Evolutionary conservation across 92 coral and sea anemone species (phyloP).

Genomic region (Scolanthus callimorphus): DNA sequence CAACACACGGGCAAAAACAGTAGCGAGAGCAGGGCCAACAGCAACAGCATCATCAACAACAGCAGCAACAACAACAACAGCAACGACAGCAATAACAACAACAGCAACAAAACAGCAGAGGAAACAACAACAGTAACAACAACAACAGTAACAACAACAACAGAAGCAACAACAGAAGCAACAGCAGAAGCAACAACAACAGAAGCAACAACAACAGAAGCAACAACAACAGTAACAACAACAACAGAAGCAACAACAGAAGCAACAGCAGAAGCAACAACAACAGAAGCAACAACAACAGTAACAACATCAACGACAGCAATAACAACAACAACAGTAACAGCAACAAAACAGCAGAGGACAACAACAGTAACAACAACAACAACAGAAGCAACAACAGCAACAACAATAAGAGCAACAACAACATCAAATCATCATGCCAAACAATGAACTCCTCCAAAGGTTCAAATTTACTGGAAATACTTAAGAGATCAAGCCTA

Average conservation of each 20-base stretch:
- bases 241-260: no score
- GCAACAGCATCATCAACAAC: not conserved
- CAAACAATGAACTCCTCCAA: no score
- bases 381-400: not conserved
- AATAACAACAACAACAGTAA: slow-evolving; percentile 1
- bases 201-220: no score
- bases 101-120: not conserved
- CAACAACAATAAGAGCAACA: not conserved
- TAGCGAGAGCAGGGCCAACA: not conserved
- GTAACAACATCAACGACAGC: slow-evolving; percentile 1
- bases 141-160: slow-evolving; percentile 4
- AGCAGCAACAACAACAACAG: slow-evolving; percentile 1
- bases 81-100: slow-evolving; percentile 8
- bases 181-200: no score
- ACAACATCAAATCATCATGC: not conserved
- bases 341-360: not conserved
- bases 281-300: no score
- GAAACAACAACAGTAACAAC: not conserved
- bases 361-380: slow-evolving; percentile 1
- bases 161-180: no score
- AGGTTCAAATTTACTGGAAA: no score
- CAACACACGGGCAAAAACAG: not conserved
- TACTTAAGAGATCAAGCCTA: no score
- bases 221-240: no score
- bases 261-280: no score